Evolutionary conservation across 2,797 vertebrate genomes (phyloP).

Genomic region (Onychomys arenicola): DNA sequence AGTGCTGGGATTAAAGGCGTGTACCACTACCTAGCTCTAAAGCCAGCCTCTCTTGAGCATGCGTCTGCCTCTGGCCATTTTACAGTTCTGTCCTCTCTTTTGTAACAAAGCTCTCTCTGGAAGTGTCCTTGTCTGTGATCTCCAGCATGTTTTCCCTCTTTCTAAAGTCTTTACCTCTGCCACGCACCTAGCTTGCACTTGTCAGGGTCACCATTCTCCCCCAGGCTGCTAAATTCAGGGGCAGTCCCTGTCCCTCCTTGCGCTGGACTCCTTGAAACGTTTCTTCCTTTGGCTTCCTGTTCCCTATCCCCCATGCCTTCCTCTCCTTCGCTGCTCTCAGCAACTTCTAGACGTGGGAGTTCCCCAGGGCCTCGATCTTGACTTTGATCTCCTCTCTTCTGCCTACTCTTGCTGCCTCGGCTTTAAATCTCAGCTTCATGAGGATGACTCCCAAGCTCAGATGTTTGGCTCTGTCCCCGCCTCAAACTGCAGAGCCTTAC

Average conservation of each 20-base stretch:
- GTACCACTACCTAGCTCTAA: not conserved
- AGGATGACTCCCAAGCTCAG: not conserved
- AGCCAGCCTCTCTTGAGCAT: not conserved
- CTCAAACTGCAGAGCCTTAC: not conserved
- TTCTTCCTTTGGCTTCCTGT: not conserved
- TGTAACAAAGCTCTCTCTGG: not conserved
- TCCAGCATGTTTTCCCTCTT: not conserved
- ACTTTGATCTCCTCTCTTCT: slow-evolving; percentile 9
- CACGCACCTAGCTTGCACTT: not conserved
- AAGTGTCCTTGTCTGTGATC: not conserved
- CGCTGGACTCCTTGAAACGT: not conserved
- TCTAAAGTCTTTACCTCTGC: not conserved
- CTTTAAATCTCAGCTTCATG: not conserved
- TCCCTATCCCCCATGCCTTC: not conserved
- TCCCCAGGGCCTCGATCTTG: not conserved
- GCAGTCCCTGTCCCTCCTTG: not conserved
- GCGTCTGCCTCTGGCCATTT: not conserved
- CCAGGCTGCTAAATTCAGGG: not conserved
- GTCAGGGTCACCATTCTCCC: not conserved
- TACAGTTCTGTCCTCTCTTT: not conserved
- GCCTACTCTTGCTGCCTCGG: not conserved
- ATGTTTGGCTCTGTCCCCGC: not conserved
- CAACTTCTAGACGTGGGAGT: not conserved
- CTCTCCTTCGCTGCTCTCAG: not conserved
- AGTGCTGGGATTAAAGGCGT: not conserved